Conservation (phyloP, 2,113 vertebrate genomes). For the Rhineura floridana region DNA sequence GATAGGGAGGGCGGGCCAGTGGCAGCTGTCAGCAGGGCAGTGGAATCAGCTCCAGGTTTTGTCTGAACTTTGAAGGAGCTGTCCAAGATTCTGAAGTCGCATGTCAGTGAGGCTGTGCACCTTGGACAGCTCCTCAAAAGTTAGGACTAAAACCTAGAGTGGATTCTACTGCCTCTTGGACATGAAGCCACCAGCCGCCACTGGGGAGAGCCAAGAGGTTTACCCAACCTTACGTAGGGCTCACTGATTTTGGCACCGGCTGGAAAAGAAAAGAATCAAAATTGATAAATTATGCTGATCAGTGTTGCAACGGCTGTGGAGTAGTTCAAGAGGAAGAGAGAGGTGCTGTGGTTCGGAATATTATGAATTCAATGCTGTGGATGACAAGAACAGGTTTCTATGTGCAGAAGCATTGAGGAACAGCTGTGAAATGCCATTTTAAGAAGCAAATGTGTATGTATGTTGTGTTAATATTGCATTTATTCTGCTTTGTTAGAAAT, state of each 20-base stretch:
- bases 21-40: no score
- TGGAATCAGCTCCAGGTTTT: no score
- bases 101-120: no score
- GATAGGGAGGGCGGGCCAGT: no score
- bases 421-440: slow-evolving; percentile 1
- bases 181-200: no score
- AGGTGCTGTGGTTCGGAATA: neutral
- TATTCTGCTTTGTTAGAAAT: slow-evolving; percentile 6
- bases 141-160: no score
- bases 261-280: neutral
- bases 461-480: neutral
- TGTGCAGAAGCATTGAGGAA: neutral
- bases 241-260: neutral
- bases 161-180: no score
- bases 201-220: no score
- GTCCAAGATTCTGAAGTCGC: no score
- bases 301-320: no score
- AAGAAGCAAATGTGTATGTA: neutral
- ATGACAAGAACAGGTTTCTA: neutral
- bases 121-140: no score
- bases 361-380: slow-evolving; percentile 1
- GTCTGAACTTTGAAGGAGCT: no score
- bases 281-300: neutral
- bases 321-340: neutral
- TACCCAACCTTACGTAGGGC: neutral